Percentiles rank a stretch among this genome's conserved stretches.
Conservation (phyloP, 2,797 vertebrate species). For the Tiaroga cobitis region DNA sequence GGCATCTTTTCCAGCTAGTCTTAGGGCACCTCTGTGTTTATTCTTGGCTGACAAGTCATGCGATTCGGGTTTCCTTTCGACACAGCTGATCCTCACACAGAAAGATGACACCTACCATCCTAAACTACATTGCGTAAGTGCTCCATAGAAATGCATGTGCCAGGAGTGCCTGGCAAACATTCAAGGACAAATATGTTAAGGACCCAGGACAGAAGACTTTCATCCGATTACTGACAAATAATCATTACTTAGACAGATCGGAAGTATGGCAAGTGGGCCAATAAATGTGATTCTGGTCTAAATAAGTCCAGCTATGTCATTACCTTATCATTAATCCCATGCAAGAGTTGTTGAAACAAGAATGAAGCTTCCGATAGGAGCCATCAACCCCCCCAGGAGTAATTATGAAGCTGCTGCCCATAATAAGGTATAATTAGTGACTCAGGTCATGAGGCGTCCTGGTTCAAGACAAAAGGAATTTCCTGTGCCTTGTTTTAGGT, state of each 20-base stretch:
- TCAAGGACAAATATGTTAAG: constrained; percentile 6
- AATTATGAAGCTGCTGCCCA: constrained; percentile 52
- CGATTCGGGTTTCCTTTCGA: constrained; percentile 54
- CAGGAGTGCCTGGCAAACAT: not conserved
- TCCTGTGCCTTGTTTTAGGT: constrained; percentile 59
- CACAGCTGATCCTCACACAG: constrained; percentile 43
- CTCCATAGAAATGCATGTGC: constrained; percentile 23
- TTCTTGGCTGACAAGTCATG: constrained; percentile 60
- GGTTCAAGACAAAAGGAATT: constrained; percentile 60
- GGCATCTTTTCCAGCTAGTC: constrained; percentile 47
- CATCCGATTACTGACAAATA: not conserved
- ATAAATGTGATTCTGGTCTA: not conserved
- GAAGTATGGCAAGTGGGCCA: not conserved
- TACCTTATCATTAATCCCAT: not conserved
- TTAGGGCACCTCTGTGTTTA: constrained; percentile 52
- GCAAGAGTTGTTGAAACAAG: constrained; percentile 20
- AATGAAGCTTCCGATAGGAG: constrained; percentile 34
- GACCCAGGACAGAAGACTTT: not conserved
- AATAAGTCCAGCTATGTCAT: not conserved
- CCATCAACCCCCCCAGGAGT: constrained; percentile 50
- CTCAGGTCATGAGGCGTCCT: constrained; percentile 57
- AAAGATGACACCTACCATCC: constrained; percentile 56
- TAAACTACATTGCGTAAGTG: constrained; percentile 43
- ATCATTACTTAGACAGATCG: not conserved
- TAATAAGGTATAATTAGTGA: constrained; percentile 63